phyloP scores from a whole-genome alignment of 2,113 vertebrate genomes.

The Trachemys scripta region DNA sequence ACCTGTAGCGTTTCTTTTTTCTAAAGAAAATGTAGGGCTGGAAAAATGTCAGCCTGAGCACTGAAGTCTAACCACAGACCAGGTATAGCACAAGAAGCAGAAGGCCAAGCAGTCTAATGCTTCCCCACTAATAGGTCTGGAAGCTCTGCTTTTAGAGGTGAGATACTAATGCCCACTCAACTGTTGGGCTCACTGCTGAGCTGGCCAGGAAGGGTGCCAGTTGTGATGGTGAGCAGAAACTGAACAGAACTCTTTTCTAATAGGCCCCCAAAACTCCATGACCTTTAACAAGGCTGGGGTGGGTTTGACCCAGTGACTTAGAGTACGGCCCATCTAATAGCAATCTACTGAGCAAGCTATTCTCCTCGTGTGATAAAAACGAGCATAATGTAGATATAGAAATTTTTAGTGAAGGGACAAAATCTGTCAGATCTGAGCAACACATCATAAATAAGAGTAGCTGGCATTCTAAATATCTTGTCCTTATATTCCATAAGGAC shows the following conservation, averaged over 20 bases:
- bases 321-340: not conserved
- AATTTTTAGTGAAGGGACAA: not conserved
- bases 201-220: rapidly evolving
- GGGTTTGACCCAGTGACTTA: not conserved
- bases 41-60: not conserved
- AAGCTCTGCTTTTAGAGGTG: not conserved
- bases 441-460: not conserved
- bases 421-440: not conserved
- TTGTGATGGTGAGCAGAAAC: not conserved
- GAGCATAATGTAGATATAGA: not conserved
- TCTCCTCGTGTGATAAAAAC: not conserved
- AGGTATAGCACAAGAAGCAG: not conserved
- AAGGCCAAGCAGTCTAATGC: rapidly evolving
- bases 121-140: not conserved
- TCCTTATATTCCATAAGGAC: not conserved
- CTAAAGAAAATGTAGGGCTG: not conserved
- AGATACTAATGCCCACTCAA: rapidly evolving
- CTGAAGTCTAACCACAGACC: not conserved
- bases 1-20: not conserved
- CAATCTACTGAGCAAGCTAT: not conserved
- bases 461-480: not conserved
- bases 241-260: not conserved
- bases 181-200: not conserved
- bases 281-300: not conserved
- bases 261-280: not conserved